Base-by-base conservation (phyloP, 2,888 invertebrate genomes). In the Oligia strigilis region DNA sequence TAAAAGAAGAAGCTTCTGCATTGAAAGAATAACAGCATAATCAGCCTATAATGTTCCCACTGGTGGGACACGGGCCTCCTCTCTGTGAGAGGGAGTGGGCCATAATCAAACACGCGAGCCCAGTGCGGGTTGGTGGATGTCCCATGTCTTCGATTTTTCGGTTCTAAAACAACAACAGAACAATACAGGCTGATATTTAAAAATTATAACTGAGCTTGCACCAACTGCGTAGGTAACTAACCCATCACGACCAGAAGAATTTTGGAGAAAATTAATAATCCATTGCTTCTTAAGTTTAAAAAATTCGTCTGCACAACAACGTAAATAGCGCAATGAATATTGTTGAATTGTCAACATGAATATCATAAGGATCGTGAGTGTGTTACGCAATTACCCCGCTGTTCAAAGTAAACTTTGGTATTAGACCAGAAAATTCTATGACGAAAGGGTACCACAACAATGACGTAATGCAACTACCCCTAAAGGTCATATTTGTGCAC, bases 401-500 rank as follows among this genome's bases (percentile, higher is more conserved):
- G n/a, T 66, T 58, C 58, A 23, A 36, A 46, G 19, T 67, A 3
- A 85, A 64, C 52, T 69, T 86, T 82, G 64, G 13, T 81, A 74
- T 73, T 69, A 69, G 6, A 4, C 40, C 6, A 46, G 82, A 55
- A 81, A 66, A 75, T 71, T 13, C 19, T 36, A 49, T 67, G 23
- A 36, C n/a, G 36, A 67, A 67, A 72, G 29, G 72, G 14, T 46
- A 49, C 29, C 14, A 49, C 67, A 52, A 40, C 64, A 70, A 64
- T 87, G 66, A 84, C 62, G 72, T 62, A 83, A 64, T 19, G 29
- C 58, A 64, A 52, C n/a, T 52, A 69, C 29, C 14, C 65, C 40
- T 87, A 84, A 84, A 87, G 84, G 87, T 84, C 55, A 87, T 87
- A 80, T 84, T 84, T 87, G 74, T 40, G 43, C 52, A 13, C 58